These are phyloP conservation scores for Orthosia cruda DNA, from an alignment of 2,888 invertebrate species.

Conservation along the genomic window DNA sequence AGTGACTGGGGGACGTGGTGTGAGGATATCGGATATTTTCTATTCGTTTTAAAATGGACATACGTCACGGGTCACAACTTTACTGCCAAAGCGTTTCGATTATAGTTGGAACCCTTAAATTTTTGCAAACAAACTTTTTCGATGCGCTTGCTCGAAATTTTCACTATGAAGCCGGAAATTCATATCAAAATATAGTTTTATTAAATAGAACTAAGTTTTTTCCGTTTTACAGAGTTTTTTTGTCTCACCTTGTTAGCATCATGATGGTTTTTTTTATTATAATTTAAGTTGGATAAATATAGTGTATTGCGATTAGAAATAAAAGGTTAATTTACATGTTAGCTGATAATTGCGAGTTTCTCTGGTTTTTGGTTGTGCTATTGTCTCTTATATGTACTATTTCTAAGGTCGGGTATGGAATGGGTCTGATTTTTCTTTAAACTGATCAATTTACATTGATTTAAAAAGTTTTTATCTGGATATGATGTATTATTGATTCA, in stretches of 20 bases:
- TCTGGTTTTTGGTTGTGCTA: constrained; percentile 90
- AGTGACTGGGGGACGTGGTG: constrained; percentile 89
- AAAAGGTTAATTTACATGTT: constrained; percentile 88
- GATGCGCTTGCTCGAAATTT: constrained; percentile 51
- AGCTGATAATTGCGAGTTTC: constrained; percentile 88
- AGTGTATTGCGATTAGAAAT: constrained; percentile 87
- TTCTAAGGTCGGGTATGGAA: constrained; percentile 64
- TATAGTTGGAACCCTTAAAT: constrained; percentile 42
- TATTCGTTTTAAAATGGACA: constrained; percentile 36
- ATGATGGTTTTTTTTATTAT: constrained; percentile 82
- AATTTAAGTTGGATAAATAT: constrained; percentile 87
- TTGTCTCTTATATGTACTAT: constrained; percentile 76
- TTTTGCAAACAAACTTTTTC: constrained; percentile 39
- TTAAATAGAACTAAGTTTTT: constrained; percentile 70
- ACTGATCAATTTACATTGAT: constrained; percentile 33
- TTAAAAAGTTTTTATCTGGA: constrained; percentile 55
- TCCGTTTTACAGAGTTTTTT: constrained; percentile 74
- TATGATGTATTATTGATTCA: constrained; percentile 24
- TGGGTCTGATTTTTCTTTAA: constrained; percentile 62
- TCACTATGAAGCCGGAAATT: constrained; percentile 55
- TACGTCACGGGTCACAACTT: constrained; percentile 67
- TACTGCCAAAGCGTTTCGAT: constrained; percentile 65
- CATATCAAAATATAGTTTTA: constrained; percentile 61
- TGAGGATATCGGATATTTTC: constrained; percentile 76
- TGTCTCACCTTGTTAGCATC: constrained; percentile 81